Evolutionary conservation across 2,113 vertebrate genomes (phyloP), one percentile per base, ranked within the genome.

Genomic region (Dromas ardeola): DNA sequence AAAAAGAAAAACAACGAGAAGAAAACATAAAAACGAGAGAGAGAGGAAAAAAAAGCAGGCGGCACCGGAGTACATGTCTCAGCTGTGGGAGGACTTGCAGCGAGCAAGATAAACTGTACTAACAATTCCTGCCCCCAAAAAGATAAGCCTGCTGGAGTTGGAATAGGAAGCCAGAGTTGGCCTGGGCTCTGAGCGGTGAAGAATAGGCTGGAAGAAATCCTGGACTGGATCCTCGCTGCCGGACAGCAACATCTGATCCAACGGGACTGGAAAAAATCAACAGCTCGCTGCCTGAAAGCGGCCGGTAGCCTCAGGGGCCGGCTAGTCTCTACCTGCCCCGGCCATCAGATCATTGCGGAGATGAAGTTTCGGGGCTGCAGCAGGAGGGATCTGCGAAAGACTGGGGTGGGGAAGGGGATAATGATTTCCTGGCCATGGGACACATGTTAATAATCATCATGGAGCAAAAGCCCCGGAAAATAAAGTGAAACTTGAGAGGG

Each of bases 151-250:
- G 97, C 93, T 84, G 94, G 93, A 96, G 88, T 81, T 66, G 95
- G 96, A 97, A 96, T 79, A 94, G 97, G 97, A 97, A 98, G 94
- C 93, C 91, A 58, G 95, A 88, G 70, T 49, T 96, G 95, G 96
- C 93, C 94, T 79, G 95, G 95, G 72, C 94, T 97, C 95, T 23
- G 87, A 93, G 94, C 93, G 30, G 32, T 55, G 94, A 96, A 95
- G 87, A 92, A 95, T 81, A 97, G 98, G 81, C 82, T 97, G 85
- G 97, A 96, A 81, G 97, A 98, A 98, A 98, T 98, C 98, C 98
- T 94, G 98, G 98, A 95, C 96, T 98, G 98, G 98, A 98, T 95
- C 83, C 15, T 62, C 9, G 69, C 79, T 1, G 56, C 69, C 20
- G 90, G 89, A 66, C 86, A 91, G 86, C 88, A 25, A 3, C 86